Evolutionary conservation across 2,113 vertebrate genomes (phyloP).

Genomic region (Felis chaus): DNA sequence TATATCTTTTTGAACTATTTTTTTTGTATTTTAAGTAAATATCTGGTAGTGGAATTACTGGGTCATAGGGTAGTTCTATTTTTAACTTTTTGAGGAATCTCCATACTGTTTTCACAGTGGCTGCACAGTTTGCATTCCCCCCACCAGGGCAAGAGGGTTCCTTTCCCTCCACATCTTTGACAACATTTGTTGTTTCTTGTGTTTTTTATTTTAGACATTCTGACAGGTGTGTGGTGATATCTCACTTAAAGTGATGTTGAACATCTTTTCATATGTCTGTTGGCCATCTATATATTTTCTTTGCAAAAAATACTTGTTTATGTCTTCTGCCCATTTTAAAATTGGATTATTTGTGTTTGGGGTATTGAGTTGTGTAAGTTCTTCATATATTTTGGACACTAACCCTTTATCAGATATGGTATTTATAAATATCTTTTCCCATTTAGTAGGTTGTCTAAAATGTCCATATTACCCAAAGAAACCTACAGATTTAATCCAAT

Average conservation of each 20-base stretch:
- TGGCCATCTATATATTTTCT: not conserved
- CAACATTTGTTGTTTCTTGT: not conserved
- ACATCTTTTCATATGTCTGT: not conserved
- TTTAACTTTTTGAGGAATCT: not conserved
- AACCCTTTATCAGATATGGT: not conserved
- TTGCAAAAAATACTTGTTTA: not conserved
- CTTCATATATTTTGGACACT: not conserved
- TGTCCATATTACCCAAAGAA: not conserved
- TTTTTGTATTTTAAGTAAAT: not conserved
- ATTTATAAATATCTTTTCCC: not conserved
- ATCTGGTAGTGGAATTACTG: not conserved
- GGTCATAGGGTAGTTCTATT: not conserved
- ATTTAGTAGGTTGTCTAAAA: not conserved
- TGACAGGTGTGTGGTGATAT: not conserved
- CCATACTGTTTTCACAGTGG: not conserved
- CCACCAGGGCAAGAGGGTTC: not conserved
- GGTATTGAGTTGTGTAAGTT: not conserved
- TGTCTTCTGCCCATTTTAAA: not conserved
- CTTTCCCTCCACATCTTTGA: not conserved
- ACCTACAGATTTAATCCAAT: not conserved
- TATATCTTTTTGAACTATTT: not conserved
- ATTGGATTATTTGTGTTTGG: not conserved
- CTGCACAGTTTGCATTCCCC: not conserved
- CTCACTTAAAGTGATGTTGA: not conserved
- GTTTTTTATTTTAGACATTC: not conserved